Base-by-base conservation (phyloP, 1,140 invertebrate genomes). In the Drosophila ananassae region DNA sequence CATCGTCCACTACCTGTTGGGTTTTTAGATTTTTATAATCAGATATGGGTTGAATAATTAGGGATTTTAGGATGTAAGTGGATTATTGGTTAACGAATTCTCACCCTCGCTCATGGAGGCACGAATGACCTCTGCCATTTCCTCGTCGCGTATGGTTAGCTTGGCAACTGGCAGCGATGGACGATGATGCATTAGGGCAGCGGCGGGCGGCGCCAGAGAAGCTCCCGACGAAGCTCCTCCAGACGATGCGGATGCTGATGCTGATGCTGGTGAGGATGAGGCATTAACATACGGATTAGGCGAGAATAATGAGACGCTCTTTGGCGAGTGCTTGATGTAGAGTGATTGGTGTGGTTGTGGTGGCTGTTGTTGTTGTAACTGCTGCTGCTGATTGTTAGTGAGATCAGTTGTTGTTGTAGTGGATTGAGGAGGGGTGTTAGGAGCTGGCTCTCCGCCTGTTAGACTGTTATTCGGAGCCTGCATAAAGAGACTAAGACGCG, bases 81-180 rank as follows among this genome's bases (percentile, higher is more conserved):
- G 50, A 60, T 73, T 73, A 76, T 37, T 57, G 25, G 41, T 37
- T 48, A 59, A 24, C 28, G 7, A 17, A 34, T 50, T 53, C 89
- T 90, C 68, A 91, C 90, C 90, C 59, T 91, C 90, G 60, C 79
- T 82, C 90, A 91, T 91, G 24, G 90, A 91, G 69, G 90, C 90
- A 7, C 90, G 72, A 39, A 91, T 91, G 24, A 91, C 90, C 54
- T 91, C 90, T 12, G 90, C 90, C 90, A 91, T 91, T 73, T 91
- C 90, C 53, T 91, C 90, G 50, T 91, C 90, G 51, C 90, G 82
- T 48, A 91, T 91, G 24, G 90, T 91, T 81, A 91, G 61, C 61
- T 90, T 91, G 0, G 83, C 82, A 41, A 89, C 90, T 8, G 90
- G 90, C 68, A 91, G 73, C 53, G 90, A 91, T 46, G 90, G 90